These are phyloP conservation scores for Chromis chromis DNA, from an alignment of 2,797 vertebrate genomes.

Conservation along the genomic window DNA sequence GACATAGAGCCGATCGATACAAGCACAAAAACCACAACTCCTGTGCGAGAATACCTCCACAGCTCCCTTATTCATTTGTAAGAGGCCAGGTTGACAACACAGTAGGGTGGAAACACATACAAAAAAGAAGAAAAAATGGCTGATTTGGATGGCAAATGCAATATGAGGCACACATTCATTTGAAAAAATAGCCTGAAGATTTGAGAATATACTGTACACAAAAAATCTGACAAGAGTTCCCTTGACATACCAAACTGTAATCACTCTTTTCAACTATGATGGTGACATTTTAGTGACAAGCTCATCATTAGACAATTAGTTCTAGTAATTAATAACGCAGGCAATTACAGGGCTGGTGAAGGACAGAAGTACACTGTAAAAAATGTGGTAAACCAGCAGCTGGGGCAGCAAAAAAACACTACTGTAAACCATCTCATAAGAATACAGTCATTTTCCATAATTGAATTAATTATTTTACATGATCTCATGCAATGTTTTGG, in stretches of 20 bases:
- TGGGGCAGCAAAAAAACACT: too few relatives aligned
- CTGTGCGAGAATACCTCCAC: slow-evolving; percentile 10
- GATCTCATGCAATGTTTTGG: too few relatives aligned
- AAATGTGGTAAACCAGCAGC: too few relatives aligned
- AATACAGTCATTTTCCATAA: too few relatives aligned
- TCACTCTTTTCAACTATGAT: slow-evolving; percentile 58
- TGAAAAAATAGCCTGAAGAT: neutral
- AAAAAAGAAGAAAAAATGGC: neutral
- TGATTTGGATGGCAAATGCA: neutral
- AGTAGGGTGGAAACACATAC: neutral
- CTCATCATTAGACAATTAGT: slow-evolving; percentile 73
- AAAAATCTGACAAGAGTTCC: slow-evolving; percentile 33
- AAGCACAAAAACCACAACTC: slow-evolving; percentile 33
- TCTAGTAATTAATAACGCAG: slow-evolving; percentile 67
- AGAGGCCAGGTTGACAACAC: slow-evolving; percentile 2
- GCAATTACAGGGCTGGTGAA: slow-evolving; percentile 16
- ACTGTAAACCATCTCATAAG: too few relatives aligned
- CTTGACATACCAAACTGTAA: slow-evolving; percentile 54
- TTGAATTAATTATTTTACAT: too few relatives aligned
- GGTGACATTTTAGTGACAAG: slow-evolving; percentile 66
- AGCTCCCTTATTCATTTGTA: slow-evolving; percentile 15
- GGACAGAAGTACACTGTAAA: neutral
- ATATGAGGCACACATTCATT: neutral
- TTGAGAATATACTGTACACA: slow-evolving; percentile 9
- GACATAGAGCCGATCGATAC: slow-evolving; percentile 10